Conservation (phyloP, 1,140 invertebrate species). For the Drosophila littoralis region DNA sequence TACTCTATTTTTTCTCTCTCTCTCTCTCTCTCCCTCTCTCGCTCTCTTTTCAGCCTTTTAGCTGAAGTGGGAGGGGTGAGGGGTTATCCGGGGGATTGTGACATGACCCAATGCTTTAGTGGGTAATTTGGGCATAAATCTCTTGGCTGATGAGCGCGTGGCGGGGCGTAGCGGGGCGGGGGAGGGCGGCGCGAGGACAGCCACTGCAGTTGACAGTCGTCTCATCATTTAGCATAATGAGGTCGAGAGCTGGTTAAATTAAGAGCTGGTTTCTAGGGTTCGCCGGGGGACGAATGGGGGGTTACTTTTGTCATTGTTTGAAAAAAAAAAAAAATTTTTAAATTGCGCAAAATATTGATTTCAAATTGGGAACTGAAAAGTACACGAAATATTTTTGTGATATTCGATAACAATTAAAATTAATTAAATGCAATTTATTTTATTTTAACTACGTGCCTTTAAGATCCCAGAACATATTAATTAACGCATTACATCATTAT, state of each 20-base stretch:
- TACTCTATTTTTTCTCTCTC: conserved; percentile 21
- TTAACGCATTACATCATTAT: no score
- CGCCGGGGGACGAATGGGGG: no score
- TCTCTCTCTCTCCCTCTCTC: conserved; percentile 17
- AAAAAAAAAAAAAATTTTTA: no score
- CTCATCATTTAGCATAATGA: conserved; percentile 41
- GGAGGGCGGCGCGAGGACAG: neutral
- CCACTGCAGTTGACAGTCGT: conserved; percentile 34
- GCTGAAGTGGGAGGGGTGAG: no score
- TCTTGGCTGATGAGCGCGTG: neutral
- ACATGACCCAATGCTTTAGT: conserved; percentile 47
- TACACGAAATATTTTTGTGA: no score
- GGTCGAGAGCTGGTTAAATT: conserved; percentile 21
- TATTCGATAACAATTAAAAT: no score
- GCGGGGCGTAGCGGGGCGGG: neutral
- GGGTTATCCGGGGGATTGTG: conserved; percentile 27
- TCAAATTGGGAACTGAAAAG: no score
- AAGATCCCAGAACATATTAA: no score
- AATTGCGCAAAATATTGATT: no score
- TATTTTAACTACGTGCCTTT: no score
- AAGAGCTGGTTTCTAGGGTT: neutral
- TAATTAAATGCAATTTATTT: no score
- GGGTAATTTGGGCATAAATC: conserved; percentile 28
- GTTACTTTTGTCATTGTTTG: neutral
- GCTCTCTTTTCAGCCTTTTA: conserved; percentile 5